Conservation (phyloP, 2,113 vertebrate genomes). For the Dasyurus viverrinus region DNA sequence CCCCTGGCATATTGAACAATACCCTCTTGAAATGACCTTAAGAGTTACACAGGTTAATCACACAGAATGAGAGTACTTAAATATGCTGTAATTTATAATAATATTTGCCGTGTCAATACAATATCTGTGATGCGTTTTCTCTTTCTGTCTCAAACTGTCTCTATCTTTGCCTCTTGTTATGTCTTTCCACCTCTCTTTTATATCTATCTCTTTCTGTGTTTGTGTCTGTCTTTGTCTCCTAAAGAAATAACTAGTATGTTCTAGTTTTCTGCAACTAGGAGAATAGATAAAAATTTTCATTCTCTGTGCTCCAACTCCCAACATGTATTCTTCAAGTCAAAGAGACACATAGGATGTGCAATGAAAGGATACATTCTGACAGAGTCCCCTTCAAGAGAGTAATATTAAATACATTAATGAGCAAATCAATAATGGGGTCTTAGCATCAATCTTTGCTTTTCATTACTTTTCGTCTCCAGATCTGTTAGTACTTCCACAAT, state of each 20-base stretch:
- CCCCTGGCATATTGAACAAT: not conserved
- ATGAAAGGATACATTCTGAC: constrained; percentile 15
- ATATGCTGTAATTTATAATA: not conserved
- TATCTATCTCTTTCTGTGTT: not conserved
- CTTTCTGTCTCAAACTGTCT: not conserved
- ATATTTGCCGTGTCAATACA: not conserved
- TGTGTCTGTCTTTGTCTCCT: not conserved
- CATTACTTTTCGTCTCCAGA: constrained; percentile 51
- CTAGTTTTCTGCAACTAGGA: not conserved
- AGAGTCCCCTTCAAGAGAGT: constrained; percentile 19
- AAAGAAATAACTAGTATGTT: not conserved
- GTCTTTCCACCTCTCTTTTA: not conserved
- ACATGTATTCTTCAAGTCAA: constrained; percentile 39
- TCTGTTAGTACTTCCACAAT: constrained; percentile 39
- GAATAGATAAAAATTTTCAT: not conserved
- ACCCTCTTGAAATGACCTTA: not conserved
- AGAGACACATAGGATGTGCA: not conserved
- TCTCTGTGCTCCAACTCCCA: not conserved
- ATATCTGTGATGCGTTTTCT: not conserved
- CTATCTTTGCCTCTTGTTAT: not conserved
- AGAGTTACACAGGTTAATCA: not conserved
- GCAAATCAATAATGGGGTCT: constrained; percentile 38
- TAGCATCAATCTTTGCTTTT: constrained; percentile 33
- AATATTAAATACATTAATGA: constrained; percentile 42
- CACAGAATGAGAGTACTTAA: not conserved